Evolutionary conservation across 2,113 vertebrate species (phyloP).

Genomic region (Varanus komodoensis): DNA sequence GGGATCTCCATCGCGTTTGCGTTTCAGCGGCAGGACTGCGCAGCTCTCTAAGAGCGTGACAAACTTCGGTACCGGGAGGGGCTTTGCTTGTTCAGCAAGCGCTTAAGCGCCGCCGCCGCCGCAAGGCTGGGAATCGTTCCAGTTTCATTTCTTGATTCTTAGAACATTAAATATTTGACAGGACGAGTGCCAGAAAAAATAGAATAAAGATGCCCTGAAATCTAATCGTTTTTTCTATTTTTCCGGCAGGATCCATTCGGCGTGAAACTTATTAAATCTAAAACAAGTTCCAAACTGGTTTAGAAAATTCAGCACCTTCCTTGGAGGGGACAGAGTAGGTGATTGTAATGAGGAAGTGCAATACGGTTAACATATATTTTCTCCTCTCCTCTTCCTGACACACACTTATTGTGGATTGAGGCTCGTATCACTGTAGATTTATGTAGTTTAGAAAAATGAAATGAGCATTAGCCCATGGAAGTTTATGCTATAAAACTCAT

Average conservation of each 20-base stretch:
- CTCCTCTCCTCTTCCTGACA: too few species aligned
- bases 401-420: too few species aligned
- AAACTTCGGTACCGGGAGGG: not conserved
- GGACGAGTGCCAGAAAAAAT: not conserved
- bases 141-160: not conserved
- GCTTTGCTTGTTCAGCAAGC: not conserved
- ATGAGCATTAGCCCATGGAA: not conserved
- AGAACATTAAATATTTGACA: not conserved
- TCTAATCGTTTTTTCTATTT: not conserved
- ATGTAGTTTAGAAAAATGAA: not conserved
- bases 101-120: too few species aligned
- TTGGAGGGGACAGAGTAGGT: too few species aligned
- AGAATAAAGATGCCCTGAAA: not conserved
- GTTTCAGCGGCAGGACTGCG: not conserved
- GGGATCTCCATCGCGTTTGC: accelerated
- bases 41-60: not conserved
- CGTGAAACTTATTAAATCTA: not conserved
- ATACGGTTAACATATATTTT: too few species aligned
- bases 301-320: too few species aligned
- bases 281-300: not conserved
- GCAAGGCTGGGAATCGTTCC: too few species aligned
- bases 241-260: not conserved
- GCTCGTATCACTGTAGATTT: too few species aligned
- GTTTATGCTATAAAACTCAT: not conserved
- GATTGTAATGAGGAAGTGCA: too few species aligned